These are phyloP conservation scores for Myotis planiceps DNA, from an alignment of 2,797 vertebrate species.

Conservation along the genomic window DNA sequence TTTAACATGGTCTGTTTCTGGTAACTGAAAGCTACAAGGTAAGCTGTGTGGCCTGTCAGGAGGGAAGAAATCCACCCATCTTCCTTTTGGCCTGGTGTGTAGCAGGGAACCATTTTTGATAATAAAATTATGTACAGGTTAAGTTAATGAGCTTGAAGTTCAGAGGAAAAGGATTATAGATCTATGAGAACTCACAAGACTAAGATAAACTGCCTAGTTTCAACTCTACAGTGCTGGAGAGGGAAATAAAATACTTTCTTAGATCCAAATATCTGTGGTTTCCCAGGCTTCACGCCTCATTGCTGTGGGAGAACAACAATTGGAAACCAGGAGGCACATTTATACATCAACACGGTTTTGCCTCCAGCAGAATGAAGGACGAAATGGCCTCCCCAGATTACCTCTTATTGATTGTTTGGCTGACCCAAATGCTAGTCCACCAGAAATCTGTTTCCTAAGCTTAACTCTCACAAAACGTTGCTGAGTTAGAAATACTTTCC, in stretches of 20 bases:
- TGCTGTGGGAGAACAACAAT: slow-evolving; percentile 83
- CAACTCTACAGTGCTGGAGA: slow-evolving; percentile 39
- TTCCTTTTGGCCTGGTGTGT: background rate
- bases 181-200: slow-evolving; percentile 17
- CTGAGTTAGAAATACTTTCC: background rate
- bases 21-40: background rate
- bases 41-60: background rate
- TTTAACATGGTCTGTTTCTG: background rate
- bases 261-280: slow-evolving; percentile 73
- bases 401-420: slow-evolving; percentile 52
- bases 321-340: slow-evolving; percentile 80
- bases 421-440: slow-evolving; percentile 24
- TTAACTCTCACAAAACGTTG: background rate
- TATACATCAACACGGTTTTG: slow-evolving; percentile 82
- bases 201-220: slow-evolving; percentile 60
- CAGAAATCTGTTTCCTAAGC: slow-evolving; percentile 41
- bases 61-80: background rate
- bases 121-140: slow-evolving; percentile 46
- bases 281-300: slow-evolving; percentile 81
- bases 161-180: slow-evolving; percentile 13
- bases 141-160: slow-evolving; percentile 33
- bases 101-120: background rate
- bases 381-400: slow-evolving; percentile 45
- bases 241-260: slow-evolving; percentile 82
- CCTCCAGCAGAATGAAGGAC: slow-evolving; percentile 81